Evolutionary conservation across 2,113 vertebrate genomes (phyloP), one percentile per base, ranked within the genome.

Genomic region (Pluvialis apricaria): DNA sequence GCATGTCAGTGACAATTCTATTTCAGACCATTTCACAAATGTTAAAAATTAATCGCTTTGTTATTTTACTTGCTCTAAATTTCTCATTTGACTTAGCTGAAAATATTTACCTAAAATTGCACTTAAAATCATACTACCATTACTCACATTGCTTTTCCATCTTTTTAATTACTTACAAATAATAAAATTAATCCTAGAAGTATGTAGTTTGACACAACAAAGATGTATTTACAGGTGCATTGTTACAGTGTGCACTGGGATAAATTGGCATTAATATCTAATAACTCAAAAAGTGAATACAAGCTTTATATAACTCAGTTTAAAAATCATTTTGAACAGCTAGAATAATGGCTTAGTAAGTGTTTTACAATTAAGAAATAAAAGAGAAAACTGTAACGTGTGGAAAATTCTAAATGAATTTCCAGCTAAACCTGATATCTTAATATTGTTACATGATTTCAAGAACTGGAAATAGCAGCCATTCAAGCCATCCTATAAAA

Each of bases 151-250:
- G 24, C 4, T 82, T 79, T 82, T 45, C 24, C 20, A 42, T 38
- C 25, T 57, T 88, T 70, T 82, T 55, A 71, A 45, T 75, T 64
- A 60, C 11, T 65, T 6, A 77, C 1, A 22, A 72, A 45, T 38
- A 54, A 31, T 40, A 68, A 71, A 83, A 68, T 58, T 15, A 90
- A 64, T 79, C 9, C 69, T 57, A 6, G 42, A 58, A 45, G 8
- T 58, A 45, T 26, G 16, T 51, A 40, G 22, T 55, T 64, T 45
- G 58, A 47, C 29, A 45, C 0, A 0, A 68, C 9, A 69, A 62
- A 89, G 28, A 61, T 38, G 5, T 45, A 64, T 83, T 91, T 60
- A 36, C 10, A 47, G 12, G 26, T 25, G 44, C 14, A 31, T 51
- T 47, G 19, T 80, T 40, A 77, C 25, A 38, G 15, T n/a, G 12